A percentile compares a stretch with the other conserved stretches of the same genome.
Evolutionary conservation across 2,113 vertebrate genomes (phyloP).

Genomic region (Ivindomyrus marchei): DNA sequence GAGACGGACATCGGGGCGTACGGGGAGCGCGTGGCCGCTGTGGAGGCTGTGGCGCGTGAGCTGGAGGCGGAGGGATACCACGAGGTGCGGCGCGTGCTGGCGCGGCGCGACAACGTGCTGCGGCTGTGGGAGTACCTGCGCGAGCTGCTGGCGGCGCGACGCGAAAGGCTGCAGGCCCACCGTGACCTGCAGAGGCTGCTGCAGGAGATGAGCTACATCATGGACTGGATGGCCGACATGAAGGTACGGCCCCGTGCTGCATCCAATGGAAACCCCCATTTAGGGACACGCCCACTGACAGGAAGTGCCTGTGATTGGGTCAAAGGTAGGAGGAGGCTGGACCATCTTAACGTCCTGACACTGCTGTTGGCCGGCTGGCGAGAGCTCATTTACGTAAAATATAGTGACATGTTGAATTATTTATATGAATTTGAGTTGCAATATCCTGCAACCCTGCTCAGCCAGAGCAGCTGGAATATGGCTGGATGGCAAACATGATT

Average conservation of each 20-base stretch:
- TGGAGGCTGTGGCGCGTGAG: constrained; percentile 80
- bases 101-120: constrained; percentile 75
- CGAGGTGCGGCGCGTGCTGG: constrained; percentile 73
- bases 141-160: constrained; percentile 73
- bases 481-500: neutral
- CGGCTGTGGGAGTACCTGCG: constrained; percentile 84
- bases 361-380: neutral
- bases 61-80: constrained; percentile 83
- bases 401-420: neutral
- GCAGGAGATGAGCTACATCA: constrained; percentile 83
- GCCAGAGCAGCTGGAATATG: neutral
- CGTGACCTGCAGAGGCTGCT: constrained; percentile 83
- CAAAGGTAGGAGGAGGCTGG: neutral
- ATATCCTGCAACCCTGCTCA: neutral
- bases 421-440: neutral
- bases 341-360: neutral
- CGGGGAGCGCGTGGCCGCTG: constrained; percentile 82
- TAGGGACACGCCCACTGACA: neutral
- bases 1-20: constrained; percentile 92
- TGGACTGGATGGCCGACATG: constrained; percentile 95
- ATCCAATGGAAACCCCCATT: neutral
- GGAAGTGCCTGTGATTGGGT: neutral
- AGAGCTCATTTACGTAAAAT: neutral
- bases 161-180: constrained; percentile 72
- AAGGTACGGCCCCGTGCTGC: constrained; percentile 58